A percentile compares a stretch with the other conserved stretches of the same genome.
These are phyloP conservation scores for Limnodromus scolopaceus DNA, from an alignment of 2,797 vertebrate species.

Conservation along the genomic window DNA sequence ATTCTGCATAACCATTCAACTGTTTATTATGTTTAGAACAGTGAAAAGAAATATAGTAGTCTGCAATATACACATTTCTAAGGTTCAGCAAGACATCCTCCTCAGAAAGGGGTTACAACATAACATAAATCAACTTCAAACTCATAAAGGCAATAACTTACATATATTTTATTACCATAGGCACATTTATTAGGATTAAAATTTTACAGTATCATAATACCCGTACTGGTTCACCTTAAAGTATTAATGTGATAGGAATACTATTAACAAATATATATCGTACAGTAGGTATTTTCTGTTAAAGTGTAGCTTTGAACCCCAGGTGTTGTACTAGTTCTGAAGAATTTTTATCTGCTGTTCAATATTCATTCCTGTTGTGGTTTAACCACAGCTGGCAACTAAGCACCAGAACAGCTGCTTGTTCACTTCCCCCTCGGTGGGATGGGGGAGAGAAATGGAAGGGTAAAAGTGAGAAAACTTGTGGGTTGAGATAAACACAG, in stretches of 20 bases:
- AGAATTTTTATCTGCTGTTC: conserved; percentile 6
- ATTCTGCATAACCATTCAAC: not conserved
- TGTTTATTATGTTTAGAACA: not conserved
- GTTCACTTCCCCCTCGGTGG: not conserved
- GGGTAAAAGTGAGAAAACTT: not conserved
- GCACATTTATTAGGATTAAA: conserved; percentile 76
- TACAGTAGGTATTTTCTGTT: conserved; percentile 46
- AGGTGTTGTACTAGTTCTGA: conserved; percentile 13
- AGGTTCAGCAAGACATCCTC: not conserved
- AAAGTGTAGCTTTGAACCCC: conserved; percentile 46
- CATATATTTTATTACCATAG: conserved; percentile 71
- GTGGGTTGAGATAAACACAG: not conserved
- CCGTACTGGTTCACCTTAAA: conserved; percentile 66
- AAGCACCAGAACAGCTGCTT: too few species aligned
- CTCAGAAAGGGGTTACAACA: conserved; percentile 9
- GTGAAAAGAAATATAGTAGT: not conserved
- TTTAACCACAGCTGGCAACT: not conserved
- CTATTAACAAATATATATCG: conserved; percentile 64
- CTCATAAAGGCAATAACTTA: conserved; percentile 63
- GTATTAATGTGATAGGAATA: conserved; percentile 70
- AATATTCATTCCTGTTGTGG: not conserved
- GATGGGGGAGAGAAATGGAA: not conserved
- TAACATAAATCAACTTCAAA: conserved; percentile 70
- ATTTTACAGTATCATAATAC: conserved; percentile 77
- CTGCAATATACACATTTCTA: not conserved